Evolutionary conservation across 2,888 invertebrate genomes (phyloP), one percentile per base, ranked within the genome.

Genomic region (Lingula anatina): DNA sequence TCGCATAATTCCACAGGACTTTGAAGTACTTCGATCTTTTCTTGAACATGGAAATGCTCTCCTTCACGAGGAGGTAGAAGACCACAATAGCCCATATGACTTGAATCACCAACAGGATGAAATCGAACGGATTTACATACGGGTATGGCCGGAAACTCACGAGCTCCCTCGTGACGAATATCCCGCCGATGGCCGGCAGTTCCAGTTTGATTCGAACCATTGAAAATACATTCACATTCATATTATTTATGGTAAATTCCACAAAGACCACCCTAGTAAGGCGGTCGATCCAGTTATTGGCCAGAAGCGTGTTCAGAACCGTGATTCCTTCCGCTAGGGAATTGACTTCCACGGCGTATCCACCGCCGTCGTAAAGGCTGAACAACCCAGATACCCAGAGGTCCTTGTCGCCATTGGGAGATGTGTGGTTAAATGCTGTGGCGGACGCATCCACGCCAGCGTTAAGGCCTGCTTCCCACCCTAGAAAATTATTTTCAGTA

Each of bases 261-360:
- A 47, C n/a, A 45, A 47, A 47, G 15, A 47, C 26, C 2, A 26
- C 47, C 21, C 47, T 47, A 24, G 47, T 47, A 28, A 26, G 28
- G n/a, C 24, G 21, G 26, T 47, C 47, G 15, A 47, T 18, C 47
- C 47, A 47, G 47, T 37, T 47, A n/a, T n/a, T n/a, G n/a, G n/a
- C n/a, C n/a, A n/a, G n/a, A n/a, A n/a, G n/a, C n/a, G n/a, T n/a
- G n/a, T n/a, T n/a, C n/a, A n/a, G n/a, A n/a, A n/a, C n/a, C n/a
- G n/a, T n/a, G n/a, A n/a, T n/a, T n/a, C n/a, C n/a, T n/a, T n/a
- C n/a, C n/a, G n/a, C n/a, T n/a, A n/a, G n/a, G n/a, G n/a, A n/a
- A n/a, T n/a, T n/a, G n/a, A n/a, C n/a, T n/a, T n/a, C n/a, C n/a
- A n/a, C n/a, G n/a, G n/a, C n/a, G n/a, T n/a, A n/a, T n/a, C n/a